Evolutionary conservation across 2,888 invertebrate genomes (phyloP), one percentile per base, ranked within the genome.

Genomic region (Monopis laevigella): DNA sequence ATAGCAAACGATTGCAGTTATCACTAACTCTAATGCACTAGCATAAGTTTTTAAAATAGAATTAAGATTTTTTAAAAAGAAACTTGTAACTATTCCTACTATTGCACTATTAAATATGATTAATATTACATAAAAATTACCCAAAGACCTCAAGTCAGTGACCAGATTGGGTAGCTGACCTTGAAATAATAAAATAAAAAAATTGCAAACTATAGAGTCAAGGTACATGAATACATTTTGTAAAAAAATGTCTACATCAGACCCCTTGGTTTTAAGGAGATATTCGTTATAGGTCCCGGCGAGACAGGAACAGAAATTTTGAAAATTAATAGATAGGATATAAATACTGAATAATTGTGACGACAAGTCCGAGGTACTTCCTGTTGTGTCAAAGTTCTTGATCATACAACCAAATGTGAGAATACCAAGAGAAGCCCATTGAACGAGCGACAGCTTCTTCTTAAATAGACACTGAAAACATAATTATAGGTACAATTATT

Each of bases 221-320:
- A 94, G 61, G 65, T 97, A 97, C 94, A 97, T 96, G 57, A 94
- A 97, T 5, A 95, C 87, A 65, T 97, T 98, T 71, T 97, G 97
- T 48, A 96, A 75, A 71, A 93, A 94, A 55, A 97, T 91, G 59
- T 95, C 91, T 0, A 95, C 89, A 49, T 90, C 87, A 2, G 88
- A 86, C 12, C 93, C 93, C 53, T 88, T 86, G 18, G 89, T 89
- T 77, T 97, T 97, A 2, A 98, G 77, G 40, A 98, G 80, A 68
- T 93, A 95, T 63, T 98, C 97, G 63, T 96, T 97, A 67, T 96
- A 98, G 2, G 97, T 97, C 4, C 97, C 97, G 1, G 97, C 97
- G 45, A 96, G 73, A 53, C 96, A 97, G 0, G 97, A 97, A 59
- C 92, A 96, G 48, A 95, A 85, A 39, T 92, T 90, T 84, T 96